Evolutionary conservation across 64 coral and sea anemone species (phyloP).

Genomic region (Dendrophyllia cribrosa): DNA sequence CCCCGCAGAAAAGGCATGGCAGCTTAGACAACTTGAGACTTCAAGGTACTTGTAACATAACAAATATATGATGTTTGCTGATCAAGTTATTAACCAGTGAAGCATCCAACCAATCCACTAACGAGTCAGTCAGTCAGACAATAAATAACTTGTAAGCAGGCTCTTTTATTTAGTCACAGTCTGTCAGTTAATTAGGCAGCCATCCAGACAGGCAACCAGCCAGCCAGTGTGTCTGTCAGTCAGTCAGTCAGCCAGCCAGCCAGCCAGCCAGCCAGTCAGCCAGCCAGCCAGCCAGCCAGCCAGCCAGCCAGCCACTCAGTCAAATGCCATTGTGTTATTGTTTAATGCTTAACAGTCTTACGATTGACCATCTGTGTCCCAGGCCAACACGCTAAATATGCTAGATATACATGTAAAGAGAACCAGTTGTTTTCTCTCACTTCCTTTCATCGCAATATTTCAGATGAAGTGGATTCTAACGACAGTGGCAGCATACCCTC

Average conservation of each 20-base stretch:
- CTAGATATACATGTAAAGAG: no score
- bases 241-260: neutral
- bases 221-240: neutral
- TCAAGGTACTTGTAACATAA: constrained; percentile 47
- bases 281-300: neutral
- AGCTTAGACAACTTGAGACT: constrained; percentile 86
- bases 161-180: neutral
- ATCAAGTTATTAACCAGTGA: no score
- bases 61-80: no score
- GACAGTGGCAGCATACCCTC: constrained; percentile 88
- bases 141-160: neutral
- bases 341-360: no score
- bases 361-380: no score
- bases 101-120: no score
- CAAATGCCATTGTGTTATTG: no score
- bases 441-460: neutral
- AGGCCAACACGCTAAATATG: no score
- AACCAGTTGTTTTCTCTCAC: neutral
- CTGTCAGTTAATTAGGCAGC: neutral
- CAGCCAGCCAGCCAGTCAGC: no score
- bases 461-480: constrained; percentile 85
- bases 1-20: constrained; percentile 56
- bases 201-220: neutral
- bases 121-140: no score
- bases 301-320: no score